Percentiles rank a stretch among this genome's conserved stretches.
Conservation (phyloP, 2,888 invertebrate species). For the Cremastinae sp. region DNA sequence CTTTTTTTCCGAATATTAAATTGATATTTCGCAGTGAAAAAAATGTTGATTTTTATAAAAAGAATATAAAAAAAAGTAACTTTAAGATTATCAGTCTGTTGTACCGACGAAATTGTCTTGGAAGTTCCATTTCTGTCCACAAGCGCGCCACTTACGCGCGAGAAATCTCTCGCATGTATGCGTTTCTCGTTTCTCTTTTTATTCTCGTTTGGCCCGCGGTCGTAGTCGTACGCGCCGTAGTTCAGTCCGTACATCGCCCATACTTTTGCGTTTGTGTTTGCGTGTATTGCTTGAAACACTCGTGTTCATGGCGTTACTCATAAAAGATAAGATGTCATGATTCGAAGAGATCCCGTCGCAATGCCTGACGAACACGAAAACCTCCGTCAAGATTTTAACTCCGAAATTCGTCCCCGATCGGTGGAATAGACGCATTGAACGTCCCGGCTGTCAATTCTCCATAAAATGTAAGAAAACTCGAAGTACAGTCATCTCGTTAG, state of each 20-base stretch:
- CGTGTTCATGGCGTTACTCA: slow-evolving; percentile 15
- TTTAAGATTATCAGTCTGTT: too few relatives aligned
- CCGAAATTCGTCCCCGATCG: slow-evolving; percentile 8
- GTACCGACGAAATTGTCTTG: too few relatives aligned
- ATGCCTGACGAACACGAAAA: slow-evolving; percentile 20
- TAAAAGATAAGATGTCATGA: slow-evolving; percentile 24
- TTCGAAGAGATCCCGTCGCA: not conserved
- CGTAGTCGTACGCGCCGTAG: not conserved
- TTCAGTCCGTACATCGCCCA: not conserved
- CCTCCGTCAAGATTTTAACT: not conserved
- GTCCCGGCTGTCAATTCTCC: not conserved
- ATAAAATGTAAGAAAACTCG: too few relatives aligned
- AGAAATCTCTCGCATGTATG: too few relatives aligned
- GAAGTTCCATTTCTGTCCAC: too few relatives aligned
- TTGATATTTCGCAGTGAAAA: too few relatives aligned
- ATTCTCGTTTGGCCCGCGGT: slow-evolving; percentile 9
- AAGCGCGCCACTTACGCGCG: too few relatives aligned
- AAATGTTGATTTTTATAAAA: too few relatives aligned
- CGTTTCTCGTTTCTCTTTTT: slow-evolving; percentile 1
- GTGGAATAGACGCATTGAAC: not conserved
- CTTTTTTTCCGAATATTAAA: too few relatives aligned
- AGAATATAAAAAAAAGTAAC: too few relatives aligned
- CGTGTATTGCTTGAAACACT: slow-evolving; percentile 5
- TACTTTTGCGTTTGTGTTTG: not conserved
- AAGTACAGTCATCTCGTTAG: too few relatives aligned